A percentile compares a stretch with the other conserved stretches of the same genome.
phyloP scores from a whole-genome alignment of 2,888 invertebrate species.

The Dynastes grantii region DNA sequence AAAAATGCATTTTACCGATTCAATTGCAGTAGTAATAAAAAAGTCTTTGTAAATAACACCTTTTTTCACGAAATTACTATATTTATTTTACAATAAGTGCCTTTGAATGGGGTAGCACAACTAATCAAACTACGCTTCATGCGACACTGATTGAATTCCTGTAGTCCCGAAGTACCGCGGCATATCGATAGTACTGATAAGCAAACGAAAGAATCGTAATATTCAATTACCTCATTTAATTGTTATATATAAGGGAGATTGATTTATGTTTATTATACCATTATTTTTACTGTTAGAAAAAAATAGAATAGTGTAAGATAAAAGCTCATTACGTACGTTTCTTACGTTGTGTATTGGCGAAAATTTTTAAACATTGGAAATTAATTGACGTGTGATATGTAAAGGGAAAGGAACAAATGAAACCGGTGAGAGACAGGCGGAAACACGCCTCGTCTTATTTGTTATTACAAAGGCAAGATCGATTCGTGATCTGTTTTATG shows the following conservation, averaged over 20 bases:
- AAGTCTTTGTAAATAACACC: not conserved
- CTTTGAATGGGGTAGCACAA: not conserved
- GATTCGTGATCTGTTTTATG: not conserved
- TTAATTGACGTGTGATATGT: not conserved
- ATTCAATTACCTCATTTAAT: slow-evolving; percentile 19
- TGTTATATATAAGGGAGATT: not conserved
- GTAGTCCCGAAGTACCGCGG: not conserved
- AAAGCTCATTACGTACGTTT: not conserved
- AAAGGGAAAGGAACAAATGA: not conserved
- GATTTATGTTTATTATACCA: not conserved
- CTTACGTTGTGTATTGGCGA: not conserved
- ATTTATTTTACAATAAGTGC: not conserved
- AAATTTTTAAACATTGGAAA: not conserved
- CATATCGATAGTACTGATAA: slow-evolving; percentile 22
- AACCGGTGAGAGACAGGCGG: not conserved
- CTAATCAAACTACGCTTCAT: not conserved
- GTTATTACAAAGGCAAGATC: not conserved
- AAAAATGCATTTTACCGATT: not conserved
- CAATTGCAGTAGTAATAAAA: not conserved
- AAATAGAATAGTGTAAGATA: not conserved
- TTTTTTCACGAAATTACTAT: not conserved
- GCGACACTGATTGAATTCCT: not conserved
- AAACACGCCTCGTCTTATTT: not conserved
- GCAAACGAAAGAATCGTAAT: not conserved
- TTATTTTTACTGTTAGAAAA: not conserved